Evolutionary conservation across 2,113 vertebrate genomes (phyloP).

Genomic region (Oenanthe oenanthe): DNA sequence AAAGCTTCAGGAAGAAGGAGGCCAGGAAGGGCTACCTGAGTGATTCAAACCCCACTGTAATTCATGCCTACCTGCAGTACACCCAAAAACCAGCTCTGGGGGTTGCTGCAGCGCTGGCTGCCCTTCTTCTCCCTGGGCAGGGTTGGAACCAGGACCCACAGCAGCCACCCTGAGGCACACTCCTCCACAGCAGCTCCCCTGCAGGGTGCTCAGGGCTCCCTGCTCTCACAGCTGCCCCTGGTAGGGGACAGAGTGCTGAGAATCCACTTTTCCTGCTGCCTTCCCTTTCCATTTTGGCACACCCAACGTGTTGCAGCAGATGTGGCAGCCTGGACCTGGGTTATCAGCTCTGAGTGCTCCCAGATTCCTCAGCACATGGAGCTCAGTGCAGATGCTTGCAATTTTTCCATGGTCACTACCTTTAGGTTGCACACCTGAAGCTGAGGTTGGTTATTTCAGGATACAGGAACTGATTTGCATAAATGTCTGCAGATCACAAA

Average conservation of each 20-base stretch:
- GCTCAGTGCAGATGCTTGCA: background rate
- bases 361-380: background rate
- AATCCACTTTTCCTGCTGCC: background rate
- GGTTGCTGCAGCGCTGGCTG: accelerated
- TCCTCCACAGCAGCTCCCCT: background rate
- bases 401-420: background rate
- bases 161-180: background rate
- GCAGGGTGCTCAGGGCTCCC: background rate
- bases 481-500: background rate
- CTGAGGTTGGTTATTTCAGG: background rate
- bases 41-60: background rate
- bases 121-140: accelerated
- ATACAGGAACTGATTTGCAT: background rate
- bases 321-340: accelerated
- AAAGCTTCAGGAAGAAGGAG: background rate
- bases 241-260: no score
- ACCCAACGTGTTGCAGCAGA: accelerated
- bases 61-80: background rate
- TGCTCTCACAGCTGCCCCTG: background rate
- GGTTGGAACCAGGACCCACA: background rate
- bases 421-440: background rate
- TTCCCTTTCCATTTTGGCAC: background rate
- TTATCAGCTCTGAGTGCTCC: background rate
- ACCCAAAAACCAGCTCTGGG: background rate
- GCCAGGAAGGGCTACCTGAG: background rate